phyloP scores from a whole-genome alignment of 1,140 invertebrate genomes.

The Ceratina calcarata region DNA sequence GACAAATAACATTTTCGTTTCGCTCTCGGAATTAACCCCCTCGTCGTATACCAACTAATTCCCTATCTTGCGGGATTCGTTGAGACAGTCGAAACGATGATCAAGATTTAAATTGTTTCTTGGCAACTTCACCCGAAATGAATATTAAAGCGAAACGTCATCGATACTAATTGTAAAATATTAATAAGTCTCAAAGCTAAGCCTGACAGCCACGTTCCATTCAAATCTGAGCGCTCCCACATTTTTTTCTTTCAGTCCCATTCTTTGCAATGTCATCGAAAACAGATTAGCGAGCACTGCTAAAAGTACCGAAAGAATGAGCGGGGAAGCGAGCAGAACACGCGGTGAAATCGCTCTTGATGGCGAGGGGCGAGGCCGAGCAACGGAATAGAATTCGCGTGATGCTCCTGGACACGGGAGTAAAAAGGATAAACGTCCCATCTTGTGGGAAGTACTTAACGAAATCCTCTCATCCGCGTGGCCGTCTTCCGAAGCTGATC shows the following conservation, averaged over 20 bases:
- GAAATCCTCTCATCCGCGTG: slow-evolving; percentile 70
- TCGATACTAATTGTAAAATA: not conserved
- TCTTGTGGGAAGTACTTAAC: slow-evolving; percentile 65
- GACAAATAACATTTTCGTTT: slow-evolving; percentile 41
- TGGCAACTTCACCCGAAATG: not conserved
- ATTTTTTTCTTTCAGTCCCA: not conserved
- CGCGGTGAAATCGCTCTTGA: slow-evolving; percentile 48
- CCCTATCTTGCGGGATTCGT: not conserved
- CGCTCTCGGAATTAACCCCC: slow-evolving; percentile 11
- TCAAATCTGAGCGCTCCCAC: not conserved
- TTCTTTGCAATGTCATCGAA: slow-evolving; percentile 40
- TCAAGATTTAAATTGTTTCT: not conserved
- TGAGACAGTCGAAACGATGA: not conserved
- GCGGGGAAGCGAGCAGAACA: slow-evolving; percentile 12
- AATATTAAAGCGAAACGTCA: not conserved
- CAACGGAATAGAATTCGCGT: slow-evolving; percentile 63
- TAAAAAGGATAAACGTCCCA: slow-evolving; percentile 68
- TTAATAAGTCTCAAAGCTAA: not conserved
- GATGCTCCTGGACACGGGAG: slow-evolving; percentile 34
- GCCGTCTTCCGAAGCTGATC: slow-evolving; percentile 44
- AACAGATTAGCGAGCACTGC: slow-evolving; percentile 51
- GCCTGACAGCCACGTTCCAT: too few species aligned
- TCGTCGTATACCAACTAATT: not conserved
- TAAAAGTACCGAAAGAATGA: not conserved
- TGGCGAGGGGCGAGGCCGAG: slow-evolving; percentile 44